A percentile compares a stretch with the other conserved stretches of the same genome.
Evolutionary conservation across 1,140 invertebrate species (phyloP).

Genomic region (Zophobas atratus): DNA sequence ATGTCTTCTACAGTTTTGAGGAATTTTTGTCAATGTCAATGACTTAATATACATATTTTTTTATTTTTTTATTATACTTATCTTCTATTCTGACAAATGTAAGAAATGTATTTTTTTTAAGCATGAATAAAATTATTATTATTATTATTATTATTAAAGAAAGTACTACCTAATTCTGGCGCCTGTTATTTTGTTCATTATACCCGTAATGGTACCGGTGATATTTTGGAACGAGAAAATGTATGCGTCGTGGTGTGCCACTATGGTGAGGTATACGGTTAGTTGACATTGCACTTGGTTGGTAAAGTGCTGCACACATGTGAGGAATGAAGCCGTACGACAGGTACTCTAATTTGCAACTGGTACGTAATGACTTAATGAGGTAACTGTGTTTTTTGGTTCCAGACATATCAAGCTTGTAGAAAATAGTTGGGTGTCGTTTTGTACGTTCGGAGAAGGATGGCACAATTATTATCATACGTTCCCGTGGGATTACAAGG

Average conservation of each 20-base stretch:
- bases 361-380: too few relatives aligned
- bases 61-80: too few relatives aligned
- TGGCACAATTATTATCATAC: neutral
- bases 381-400: neutral
- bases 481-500: too few relatives aligned
- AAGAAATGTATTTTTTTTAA: too few relatives aligned
- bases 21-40: too few relatives aligned
- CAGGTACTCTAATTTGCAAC: conserved; percentile 69
- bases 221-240: conserved; percentile 69
- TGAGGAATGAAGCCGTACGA: conserved; percentile 84
- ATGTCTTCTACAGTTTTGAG: too few relatives aligned
- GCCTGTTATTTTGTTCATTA: neutral
- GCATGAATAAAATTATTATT: too few relatives aligned
- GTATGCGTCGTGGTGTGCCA: conserved; percentile 71
- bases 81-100: too few relatives aligned
- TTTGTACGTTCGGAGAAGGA: neutral
- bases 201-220: conserved; percentile 23
- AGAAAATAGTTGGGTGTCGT: neutral
- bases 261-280: conserved; percentile 75
- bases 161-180: conserved; percentile 24
- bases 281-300: conserved; percentile 83
- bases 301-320: conserved; percentile 85
- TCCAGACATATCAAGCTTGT: neutral
- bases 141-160: neutral
- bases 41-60: too few relatives aligned